Percentiles rank a stretch among this genome's conserved stretches.
phyloP scores from a whole-genome alignment of 2,113 vertebrate species.

The Pseudopodoces humilis region DNA sequence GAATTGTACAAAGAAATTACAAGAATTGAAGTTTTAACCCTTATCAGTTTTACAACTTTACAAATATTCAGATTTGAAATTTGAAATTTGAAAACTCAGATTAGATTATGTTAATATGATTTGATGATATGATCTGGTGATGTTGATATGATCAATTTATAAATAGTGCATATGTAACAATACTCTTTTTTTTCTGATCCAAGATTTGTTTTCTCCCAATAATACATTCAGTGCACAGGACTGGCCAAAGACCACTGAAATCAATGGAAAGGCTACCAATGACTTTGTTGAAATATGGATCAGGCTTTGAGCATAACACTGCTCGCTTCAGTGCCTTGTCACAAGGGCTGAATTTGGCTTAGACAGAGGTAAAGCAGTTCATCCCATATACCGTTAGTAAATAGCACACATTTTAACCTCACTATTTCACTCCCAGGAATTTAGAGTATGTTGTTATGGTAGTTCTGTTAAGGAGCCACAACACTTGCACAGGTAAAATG shows the following conservation, averaged over 20 bases:
- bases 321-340: background rate
- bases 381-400: background rate
- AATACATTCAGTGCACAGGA: background rate
- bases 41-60: background rate
- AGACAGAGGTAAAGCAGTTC: constrained; percentile 29
- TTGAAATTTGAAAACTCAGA: no score
- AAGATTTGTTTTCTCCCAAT: constrained; percentile 12
- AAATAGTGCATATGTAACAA: background rate
- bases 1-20: background rate
- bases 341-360: constrained; percentile 28
- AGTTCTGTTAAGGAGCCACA: constrained; percentile 12
- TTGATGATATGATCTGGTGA: background rate
- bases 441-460: background rate
- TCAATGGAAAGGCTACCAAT: constrained; percentile 46
- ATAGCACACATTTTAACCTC: background rate
- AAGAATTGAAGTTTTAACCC: background rate
- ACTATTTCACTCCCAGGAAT: background rate
- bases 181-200: background rate
- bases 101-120: background rate
- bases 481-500: background rate
- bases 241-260: constrained; percentile 60
- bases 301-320: background rate
- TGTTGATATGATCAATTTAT: background rate
- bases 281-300: background rate
- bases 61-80: background rate